Conservation (phyloP, 1,140 invertebrate genomes). For the Tribolium madens region DNA sequence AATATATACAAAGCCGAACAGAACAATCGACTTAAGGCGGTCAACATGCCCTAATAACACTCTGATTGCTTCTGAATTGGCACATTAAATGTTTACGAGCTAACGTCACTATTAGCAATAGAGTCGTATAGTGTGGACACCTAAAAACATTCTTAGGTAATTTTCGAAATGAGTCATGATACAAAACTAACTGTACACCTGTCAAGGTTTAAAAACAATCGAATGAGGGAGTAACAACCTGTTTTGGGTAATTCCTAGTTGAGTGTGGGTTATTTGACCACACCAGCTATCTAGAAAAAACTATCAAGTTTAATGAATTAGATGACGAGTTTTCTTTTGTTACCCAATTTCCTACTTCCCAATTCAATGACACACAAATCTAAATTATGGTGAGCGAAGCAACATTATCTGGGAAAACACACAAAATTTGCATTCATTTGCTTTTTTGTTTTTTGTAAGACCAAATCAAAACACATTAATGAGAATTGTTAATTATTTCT, state of each 20-base stretch:
- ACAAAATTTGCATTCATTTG: background rate
- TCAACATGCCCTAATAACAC: constrained; percentile 44
- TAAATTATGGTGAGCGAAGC: no score
- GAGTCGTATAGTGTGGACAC: background rate
- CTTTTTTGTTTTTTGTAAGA: no score
- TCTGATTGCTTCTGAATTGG: constrained; percentile 42
- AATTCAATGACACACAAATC: background rate
- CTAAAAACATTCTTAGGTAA: constrained; percentile 3
- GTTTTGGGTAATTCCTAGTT: background rate
- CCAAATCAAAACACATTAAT: no score
- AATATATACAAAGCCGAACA: background rate
- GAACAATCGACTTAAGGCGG: constrained; percentile 4
- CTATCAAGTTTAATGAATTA: background rate
- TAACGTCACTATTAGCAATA: constrained; percentile 2
- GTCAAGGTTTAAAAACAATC: constrained; percentile 5
- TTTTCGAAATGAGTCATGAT: constrained; percentile 8
- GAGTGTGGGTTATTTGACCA: background rate
- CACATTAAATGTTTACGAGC: constrained; percentile 24
- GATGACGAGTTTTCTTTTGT: background rate
- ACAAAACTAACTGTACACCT: background rate
- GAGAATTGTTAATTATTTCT: no score
- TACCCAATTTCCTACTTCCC: background rate
- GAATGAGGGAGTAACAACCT: constrained; percentile 19
- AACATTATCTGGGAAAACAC: background rate
- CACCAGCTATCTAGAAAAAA: background rate